Base-by-base conservation (phyloP, 2,888 invertebrate genomes). In the Temnothorax ravouxi region DNA sequence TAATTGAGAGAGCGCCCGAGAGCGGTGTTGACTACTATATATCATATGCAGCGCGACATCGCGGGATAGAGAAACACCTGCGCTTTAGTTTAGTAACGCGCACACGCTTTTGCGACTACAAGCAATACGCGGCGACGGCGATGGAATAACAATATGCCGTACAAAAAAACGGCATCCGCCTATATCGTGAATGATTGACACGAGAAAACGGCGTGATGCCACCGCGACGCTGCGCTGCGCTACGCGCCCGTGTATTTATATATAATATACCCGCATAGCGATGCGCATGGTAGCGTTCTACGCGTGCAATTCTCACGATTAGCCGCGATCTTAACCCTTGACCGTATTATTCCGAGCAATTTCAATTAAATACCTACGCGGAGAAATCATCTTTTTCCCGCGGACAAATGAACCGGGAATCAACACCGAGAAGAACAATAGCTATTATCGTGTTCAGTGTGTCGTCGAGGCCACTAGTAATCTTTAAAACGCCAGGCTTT, bases 101-200 rank as follows among this genome's bases (percentile, higher is more conserved):
- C 41, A 61, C 47, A 29, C 11, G 67, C 8, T 21, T 47, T 66
- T 5, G 11, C 64, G 21, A 9, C 1, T 25, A 13, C n/a, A 29
- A 3, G 62, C 44, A 72, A 50, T 29, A 47, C 34, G 69, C 75
- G 54, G 74, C 81, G 59, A 38, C 25, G 41, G 25, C 21, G 54
- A 13, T 21, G 38, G 83, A 86, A 88, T 79, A 85, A 85, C 66
- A 79, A 84, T 85, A 76, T 44, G 75, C 54, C 67, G 18, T 18
- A 67, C 44, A 77, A 64, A 6, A 44, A 2, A 41, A 41, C 9
- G 41, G 29, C n/a, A n/a, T 54, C 41, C 52, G 41, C n/a, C 9
- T 54, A 21, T 54, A 18, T 25, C 9, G 9, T 54, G n/a, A 77
- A 67, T 67, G 47, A 47, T 44, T 44, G 41, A 18, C 52, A 44